Evolutionary conservation across 2,797 vertebrate genomes (phyloP), one percentile per base, ranked within the genome.

Genomic region (Danionella dracula): DNA sequence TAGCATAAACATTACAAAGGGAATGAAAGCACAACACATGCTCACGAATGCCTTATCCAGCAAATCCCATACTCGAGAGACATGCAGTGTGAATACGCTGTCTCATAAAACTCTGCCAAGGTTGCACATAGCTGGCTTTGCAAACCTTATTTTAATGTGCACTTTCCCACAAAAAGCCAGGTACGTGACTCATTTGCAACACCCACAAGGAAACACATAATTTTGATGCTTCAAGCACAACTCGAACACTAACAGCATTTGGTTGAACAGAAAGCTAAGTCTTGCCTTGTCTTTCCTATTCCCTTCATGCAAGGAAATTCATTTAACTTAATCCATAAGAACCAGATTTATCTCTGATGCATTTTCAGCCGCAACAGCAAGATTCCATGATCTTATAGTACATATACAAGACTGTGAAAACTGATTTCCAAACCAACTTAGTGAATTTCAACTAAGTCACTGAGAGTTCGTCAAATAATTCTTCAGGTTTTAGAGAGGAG

Each of bases 311-410:
- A 67, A 38, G 5, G 74, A 79, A 64, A 67, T 66, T 59, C 65
- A 68, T 75, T 79, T 78, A 86, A 81, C 76, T 79, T 78, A 86
- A 81, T 74, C 70, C 34, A 73, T 70, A 67, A 27, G 6, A 3
- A 27, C 75, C 66, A 70, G 54, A 84, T 84, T 80, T 68, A 74
- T 85, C 83, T 85, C 76, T 82, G 79, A 83, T 76, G 81, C 54
- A 60, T 12, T 34, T 29, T 13, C 10, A 23, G 6, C 11, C 4
- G 15, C n/a, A 44, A 32, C 4, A 6, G 23, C 27, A 29, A 44
- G 4, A 3, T 15, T 40, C 8, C 29, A 13, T 37, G 41, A 48
- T 41, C 42, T 55, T 48, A 57, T 16, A 27, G 19, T 6, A 10
- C 27, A 27, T 42, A 31, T 51, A 42, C 35, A 20, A 32, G 54